Conservation (phyloP, 2,888 invertebrate species). For the Augiades crinisus region DNA sequence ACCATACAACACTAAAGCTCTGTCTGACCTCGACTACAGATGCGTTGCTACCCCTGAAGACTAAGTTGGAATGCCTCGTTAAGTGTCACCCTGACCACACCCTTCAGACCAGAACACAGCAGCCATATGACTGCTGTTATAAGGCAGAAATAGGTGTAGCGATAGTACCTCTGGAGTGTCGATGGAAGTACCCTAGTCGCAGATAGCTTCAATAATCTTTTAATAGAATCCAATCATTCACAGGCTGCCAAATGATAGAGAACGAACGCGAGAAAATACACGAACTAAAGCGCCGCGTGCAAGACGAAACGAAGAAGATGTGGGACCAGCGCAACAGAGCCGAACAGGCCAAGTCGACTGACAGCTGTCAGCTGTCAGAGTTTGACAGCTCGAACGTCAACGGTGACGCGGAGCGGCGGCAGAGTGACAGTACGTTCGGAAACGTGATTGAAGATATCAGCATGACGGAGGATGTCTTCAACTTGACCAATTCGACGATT, state of each 20-base stretch:
- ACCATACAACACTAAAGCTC: no score
- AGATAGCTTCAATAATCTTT: no score
- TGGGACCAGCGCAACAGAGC: slow-evolving; percentile 84
- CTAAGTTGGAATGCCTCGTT: no score
- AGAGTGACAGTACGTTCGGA: slow-evolving; percentile 29
- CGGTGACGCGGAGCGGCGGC: slow-evolving; percentile 27
- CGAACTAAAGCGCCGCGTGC: slow-evolving; percentile 91
- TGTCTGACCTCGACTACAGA: no score
- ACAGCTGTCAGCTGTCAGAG: slow-evolving; percentile 38
- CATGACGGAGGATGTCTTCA: slow-evolving; percentile 54
- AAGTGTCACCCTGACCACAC: no score
- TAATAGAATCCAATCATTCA: no score
- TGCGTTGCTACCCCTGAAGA: no score
- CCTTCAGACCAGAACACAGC: no score
- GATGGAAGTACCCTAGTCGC: no score
- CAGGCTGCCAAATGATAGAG: slow-evolving; percentile 95
- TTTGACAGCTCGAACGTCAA: slow-evolving; percentile 30
- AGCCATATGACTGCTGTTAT: no score
- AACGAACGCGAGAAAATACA: slow-evolving; percentile 93
- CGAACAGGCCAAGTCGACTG: slow-evolving; percentile 50
- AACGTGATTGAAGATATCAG: slow-evolving; percentile 47
- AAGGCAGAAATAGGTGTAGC: no score
- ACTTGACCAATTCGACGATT: slow-evolving; percentile 52
- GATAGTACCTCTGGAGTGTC: no score
- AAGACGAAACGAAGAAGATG: slow-evolving; percentile 93